Evolutionary conservation across 2,888 invertebrate species (phyloP), one percentile per base, ranked within the genome.

Genomic region (Acleris cristana): DNA sequence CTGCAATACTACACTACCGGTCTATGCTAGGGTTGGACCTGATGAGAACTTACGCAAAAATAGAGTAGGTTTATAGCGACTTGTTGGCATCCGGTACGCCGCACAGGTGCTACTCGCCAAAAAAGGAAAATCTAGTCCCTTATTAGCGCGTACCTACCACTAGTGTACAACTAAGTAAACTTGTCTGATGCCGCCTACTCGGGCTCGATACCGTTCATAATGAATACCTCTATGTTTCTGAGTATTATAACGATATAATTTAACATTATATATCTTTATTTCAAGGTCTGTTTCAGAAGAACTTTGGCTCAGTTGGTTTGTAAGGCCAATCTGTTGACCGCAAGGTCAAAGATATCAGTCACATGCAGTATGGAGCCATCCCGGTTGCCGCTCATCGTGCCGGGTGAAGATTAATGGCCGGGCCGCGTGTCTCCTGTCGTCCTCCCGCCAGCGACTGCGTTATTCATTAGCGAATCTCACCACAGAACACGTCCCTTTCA

Each of bases 401-500:
- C 40, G 49, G 19, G 40, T 44, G 52, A 66, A 66, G 66, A 62
- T 66, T 62, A 66, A 62, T 66, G 21, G 12, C 16, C 62, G 23
- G 45, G 56, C 66, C 66, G 57, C 61, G 56, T 58, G 45, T 58
- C 64, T 64, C 61, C 44, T 45, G 66, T 44, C 66, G 57, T 62
- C 61, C 52, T 53, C 61, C 56, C 48, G 48, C 21, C 45, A 61
- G 56, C 51, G 60, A 59, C 62, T 65, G 57, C 52, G 56, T 66
- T 62, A 82, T 83, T 83, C 79, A 85, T 84, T 84, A 83, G 77
- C 74, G 69, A 71, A 72, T 75, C 71, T 71, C 76, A 70, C 65
- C 62, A 74, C 77, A 77, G 78, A 76, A 78, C 79, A 76, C 76
- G 74, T 78, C 66, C 63, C 64, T 66, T 70, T 56, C 34, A 66